Percentiles rank a stretch among this genome's conserved stretches.
Evolutionary conservation across 2,888 invertebrate genomes (phyloP).

Genomic region (Mythimna lalbum): DNA sequence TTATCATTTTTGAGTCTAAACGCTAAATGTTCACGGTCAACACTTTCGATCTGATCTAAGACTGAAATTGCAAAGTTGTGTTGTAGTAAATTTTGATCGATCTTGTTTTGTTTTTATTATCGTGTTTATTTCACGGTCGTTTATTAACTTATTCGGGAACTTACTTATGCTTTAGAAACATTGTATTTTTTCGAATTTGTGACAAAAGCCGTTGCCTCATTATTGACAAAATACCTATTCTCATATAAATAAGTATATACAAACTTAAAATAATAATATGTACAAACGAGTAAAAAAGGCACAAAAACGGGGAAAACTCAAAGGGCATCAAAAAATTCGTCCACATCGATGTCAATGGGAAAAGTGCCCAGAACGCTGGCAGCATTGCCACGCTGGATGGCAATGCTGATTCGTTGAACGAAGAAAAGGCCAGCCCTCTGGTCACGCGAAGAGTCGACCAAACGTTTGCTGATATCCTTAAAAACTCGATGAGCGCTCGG

Average conservation of each 20-base stretch:
- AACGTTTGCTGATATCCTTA: no score
- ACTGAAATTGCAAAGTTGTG: conserved; percentile 25
- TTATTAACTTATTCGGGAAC: background rate
- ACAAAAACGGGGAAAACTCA: no score
- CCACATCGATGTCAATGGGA: no score
- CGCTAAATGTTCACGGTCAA: conserved; percentile 47
- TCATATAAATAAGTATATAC: background rate
- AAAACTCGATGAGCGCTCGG: no score
- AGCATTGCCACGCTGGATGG: no score
- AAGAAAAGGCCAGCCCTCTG: no score
- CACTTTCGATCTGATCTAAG: conserved; percentile 55
- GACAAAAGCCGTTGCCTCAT: background rate
- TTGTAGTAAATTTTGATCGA: conserved; percentile 42
- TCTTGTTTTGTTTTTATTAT: conserved; percentile 30
- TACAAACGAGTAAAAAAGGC: no score
- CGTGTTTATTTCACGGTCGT: conserved; percentile 31
- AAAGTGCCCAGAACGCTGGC: no score
- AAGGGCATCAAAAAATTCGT: no score
- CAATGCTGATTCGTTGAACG: no score
- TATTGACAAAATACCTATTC: background rate
- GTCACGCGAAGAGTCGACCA: no score
- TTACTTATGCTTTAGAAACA: background rate
- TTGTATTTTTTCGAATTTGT: background rate
- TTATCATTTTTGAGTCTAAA: conserved; percentile 59
- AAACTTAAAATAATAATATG: no score